Percentiles rank a stretch among this genome's conserved stretches.
Evolutionary conservation across 1,140 invertebrate genomes (phyloP).

Genomic region (Coptotermes formosanus): DNA sequence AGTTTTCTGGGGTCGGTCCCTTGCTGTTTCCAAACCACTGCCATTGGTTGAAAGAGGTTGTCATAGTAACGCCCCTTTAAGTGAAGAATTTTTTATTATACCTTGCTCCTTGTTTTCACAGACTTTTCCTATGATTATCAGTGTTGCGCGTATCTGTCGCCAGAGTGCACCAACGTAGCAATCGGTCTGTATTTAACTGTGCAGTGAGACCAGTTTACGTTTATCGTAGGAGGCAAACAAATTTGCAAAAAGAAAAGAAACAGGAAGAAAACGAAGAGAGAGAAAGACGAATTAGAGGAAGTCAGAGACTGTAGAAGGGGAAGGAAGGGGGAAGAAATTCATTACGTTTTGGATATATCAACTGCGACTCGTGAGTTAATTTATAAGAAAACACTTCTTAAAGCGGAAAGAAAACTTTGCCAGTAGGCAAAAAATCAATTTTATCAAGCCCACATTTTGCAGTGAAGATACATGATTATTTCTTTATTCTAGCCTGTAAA

Average conservation of each 20-base stretch:
- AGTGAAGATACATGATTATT: too few species aligned
- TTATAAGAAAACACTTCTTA: background rate
- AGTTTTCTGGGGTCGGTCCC: slow-evolving; percentile 9
- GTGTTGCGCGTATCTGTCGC: background rate
- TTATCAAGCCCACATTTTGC: too few species aligned
- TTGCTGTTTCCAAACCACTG: slow-evolving; percentile 10
- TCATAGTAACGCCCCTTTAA: slow-evolving; percentile 15
- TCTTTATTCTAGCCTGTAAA: too few species aligned
- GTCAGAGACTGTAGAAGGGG: too few species aligned
- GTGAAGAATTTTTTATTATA: slow-evolving; percentile 1
- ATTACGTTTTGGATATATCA: background rate
- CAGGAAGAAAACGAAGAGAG: background rate
- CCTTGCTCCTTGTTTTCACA: background rate
- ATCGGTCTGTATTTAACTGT: background rate
- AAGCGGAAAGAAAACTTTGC: background rate
- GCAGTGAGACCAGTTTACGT: background rate
- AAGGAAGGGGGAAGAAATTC: background rate
- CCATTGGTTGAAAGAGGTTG: slow-evolving; percentile 18
- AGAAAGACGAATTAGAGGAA: too few species aligned
- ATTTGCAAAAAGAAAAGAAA: background rate
- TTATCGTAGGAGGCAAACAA: background rate
- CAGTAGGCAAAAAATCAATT: too few species aligned
- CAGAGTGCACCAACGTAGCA: background rate
- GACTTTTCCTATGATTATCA: slow-evolving; percentile 1
- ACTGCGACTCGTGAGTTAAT: background rate